Base-by-base conservation (phyloP, 2,797 vertebrate genomes). In the Ibycter americanus region DNA sequence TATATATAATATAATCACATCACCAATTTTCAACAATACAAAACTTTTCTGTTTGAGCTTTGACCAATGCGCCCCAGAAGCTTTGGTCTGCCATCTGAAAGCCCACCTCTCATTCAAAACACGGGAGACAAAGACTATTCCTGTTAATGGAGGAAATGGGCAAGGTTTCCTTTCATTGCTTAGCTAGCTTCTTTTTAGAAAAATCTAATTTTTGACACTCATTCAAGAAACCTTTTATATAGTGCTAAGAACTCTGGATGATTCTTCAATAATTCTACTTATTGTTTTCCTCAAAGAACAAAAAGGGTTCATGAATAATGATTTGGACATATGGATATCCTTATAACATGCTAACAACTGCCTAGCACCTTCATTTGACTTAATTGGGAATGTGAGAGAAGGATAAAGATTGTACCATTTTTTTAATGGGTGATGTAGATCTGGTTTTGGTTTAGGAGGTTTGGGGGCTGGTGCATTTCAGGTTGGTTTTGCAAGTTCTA, bases 91-190 rank as follows among this genome's bases (percentile, higher is more conserved):
- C 68, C 44, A 15, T 56, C 38, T 70, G 58, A 95, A 93, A 93
- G 58, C 1, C 76, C 88, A 77, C 67, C 61, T 83, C 44, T 77
- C 59, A 23, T 85, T 93, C 47, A 80, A 76, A 94, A 65, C 38
- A 56, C 1, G 0, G 4, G 9, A 89, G 58, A 80, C 78, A 90
- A 83, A 80, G 67, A 40, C 46, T 63, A 15, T 83, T 92, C 42
- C 46, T 93, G 52, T 65, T 78, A 71, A 67, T 17, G 12, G 27
- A 93, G 90, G 94, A 94, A 97, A 91, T 70, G 91, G 92, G 90
- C 72, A 91, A 83, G 82, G 92, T 31, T 96, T 95, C 92, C 90
- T 93, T 81, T 78, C 79, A 78, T 3, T 31, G 36, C 19, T 72
- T 23, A 84, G 44, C 25, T n/a, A 74, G 22, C n/a, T 91, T 74